Evolutionary conservation across 35 echinoderm and acorn worm genomes (phyloP), one percentile per base, ranked within the genome.

Genomic region (Heliocidaris erythrogramma): DNA sequence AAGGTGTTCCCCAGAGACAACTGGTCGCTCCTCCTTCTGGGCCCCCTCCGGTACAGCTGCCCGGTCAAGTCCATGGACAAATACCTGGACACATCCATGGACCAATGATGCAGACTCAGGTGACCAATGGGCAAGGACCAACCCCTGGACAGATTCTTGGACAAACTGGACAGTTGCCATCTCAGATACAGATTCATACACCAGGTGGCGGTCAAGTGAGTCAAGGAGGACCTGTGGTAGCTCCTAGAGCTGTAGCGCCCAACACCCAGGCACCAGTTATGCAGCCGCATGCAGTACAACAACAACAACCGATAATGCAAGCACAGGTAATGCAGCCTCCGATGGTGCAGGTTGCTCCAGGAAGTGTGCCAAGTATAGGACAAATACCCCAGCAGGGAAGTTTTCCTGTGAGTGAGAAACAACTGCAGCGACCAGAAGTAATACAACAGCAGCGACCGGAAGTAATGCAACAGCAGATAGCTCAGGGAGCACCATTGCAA

Each of bases 1-100:
- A 91, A 88, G 85, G 32, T 49, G 17, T 48, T 24, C 96, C 48
- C 21, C 92, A 87, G 47, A 95, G 50, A 10, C 30, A 18, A 17
- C 31, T 24, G 48, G 35, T 91, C 50, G 35, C 65, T 32, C 88
- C 89, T 12, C 85, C 49, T 13, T 59, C 47, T 24, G 27, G 47
- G 52, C 94, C 30, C 1, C 49, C 61, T 27, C 17, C 49, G 2
- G 60, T 27, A 49, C 78, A 87, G 49, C 94, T 95, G 17, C 48
- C 86, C n/a, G 47, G 84, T n/a, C 65, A 85, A 53, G 94, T 94
- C 71, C 69, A 85, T 7, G 94, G 94, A 49, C 94, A 92, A 48
- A 95, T 95, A 49, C 94, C 87, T 50, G 86, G 86, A 30, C 94
- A 94, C 21, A 95, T 95, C 32, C 90, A 92, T 61, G 86, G 88